A percentile compares a stretch with the other conserved stretches of the same genome.
These are phyloP conservation scores for Tor tambroides DNA, from an alignment of 2,113 vertebrate species.

Conservation along the genomic window DNA sequence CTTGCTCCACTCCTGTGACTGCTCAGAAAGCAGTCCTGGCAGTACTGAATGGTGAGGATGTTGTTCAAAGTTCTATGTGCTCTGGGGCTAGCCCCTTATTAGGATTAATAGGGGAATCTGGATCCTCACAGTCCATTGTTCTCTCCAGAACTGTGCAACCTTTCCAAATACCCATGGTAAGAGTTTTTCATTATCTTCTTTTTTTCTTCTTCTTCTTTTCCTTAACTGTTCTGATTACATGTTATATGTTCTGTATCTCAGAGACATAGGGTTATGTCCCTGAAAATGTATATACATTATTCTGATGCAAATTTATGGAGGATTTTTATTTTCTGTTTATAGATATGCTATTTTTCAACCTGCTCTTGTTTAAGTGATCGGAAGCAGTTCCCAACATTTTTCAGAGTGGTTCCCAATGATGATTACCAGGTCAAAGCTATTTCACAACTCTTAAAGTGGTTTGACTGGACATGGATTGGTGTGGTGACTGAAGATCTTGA, in stretches of 20 bases:
- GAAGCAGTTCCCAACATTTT: slow-evolving; percentile 74
- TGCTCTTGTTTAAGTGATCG: slow-evolving; percentile 75
- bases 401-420: slow-evolving; percentile 78
- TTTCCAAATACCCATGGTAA: slow-evolving; percentile 77
- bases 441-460: slow-evolving; percentile 59
- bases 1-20: slow-evolving; percentile 75
- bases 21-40: slow-evolving; percentile 73
- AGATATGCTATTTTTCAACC: slow-evolving; percentile 77
- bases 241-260: background rate
- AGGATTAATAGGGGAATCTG: slow-evolving; percentile 74
- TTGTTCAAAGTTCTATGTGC: slow-evolving; percentile 62
- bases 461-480: slow-evolving; percentile 68
- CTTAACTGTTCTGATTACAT: too few species aligned
- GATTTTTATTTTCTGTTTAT: background rate
- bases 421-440: slow-evolving; percentile 74
- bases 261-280: background rate
- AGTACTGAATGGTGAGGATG: slow-evolving; percentile 67
- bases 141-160: slow-evolving; percentile 74
- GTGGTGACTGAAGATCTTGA: slow-evolving; percentile 65
- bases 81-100: slow-evolving; percentile 64
- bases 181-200: background rate
- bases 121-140: slow-evolving; percentile 76
- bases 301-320: background rate
- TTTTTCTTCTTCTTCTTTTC: too few species aligned
- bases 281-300: slow-evolving; percentile 47